A percentile compares a stretch with the other conserved stretches of the same genome.
Conservation (phyloP, 1,140 invertebrate genomes). For the Leptinotarsa undecemlineata region DNA sequence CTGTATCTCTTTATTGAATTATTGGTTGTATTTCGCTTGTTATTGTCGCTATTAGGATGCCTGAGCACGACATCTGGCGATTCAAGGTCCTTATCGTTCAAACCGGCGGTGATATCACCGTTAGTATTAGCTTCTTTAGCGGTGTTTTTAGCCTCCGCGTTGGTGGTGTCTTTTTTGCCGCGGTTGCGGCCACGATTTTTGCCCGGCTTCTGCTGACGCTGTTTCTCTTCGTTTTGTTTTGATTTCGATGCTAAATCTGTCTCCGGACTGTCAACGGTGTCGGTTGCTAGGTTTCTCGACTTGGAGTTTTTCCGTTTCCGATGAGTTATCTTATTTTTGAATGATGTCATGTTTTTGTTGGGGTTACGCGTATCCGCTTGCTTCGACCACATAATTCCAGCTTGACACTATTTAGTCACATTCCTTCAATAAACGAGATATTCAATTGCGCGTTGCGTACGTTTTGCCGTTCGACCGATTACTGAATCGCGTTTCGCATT, state of each 20-base stretch:
- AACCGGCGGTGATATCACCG: slow-evolving; percentile 14
- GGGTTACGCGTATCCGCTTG: slow-evolving; percentile 45
- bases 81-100: slow-evolving; percentile 28
- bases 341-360: slow-evolving; percentile 47
- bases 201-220: slow-evolving; percentile 30
- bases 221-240: slow-evolving; percentile 28
- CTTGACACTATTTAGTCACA: slow-evolving; percentile 27
- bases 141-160: neutral
- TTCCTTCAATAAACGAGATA: slow-evolving; percentile 23
- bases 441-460: slow-evolving; percentile 11
- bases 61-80: slow-evolving; percentile 40
- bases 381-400: slow-evolving; percentile 48
- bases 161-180: slow-evolving; percentile 25
- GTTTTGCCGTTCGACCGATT: slow-evolving; percentile 1
- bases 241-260: slow-evolving; percentile 27
- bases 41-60: slow-evolving; percentile 22
- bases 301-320: slow-evolving; percentile 47
- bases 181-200: slow-evolving; percentile 29
- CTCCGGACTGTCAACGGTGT: slow-evolving; percentile 19
- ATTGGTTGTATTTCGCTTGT: slow-evolving; percentile 24
- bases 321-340: slow-evolving; percentile 49
- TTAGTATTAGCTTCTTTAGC: slow-evolving; percentile 9
- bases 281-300: slow-evolving; percentile 12
- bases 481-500: slow-evolving; percentile 8
- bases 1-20: slow-evolving; percentile 50